Evolutionary conservation across 1,140 invertebrate genomes (phyloP), one percentile per base, ranked within the genome.

Genomic region (Orius insidiosus): DNA sequence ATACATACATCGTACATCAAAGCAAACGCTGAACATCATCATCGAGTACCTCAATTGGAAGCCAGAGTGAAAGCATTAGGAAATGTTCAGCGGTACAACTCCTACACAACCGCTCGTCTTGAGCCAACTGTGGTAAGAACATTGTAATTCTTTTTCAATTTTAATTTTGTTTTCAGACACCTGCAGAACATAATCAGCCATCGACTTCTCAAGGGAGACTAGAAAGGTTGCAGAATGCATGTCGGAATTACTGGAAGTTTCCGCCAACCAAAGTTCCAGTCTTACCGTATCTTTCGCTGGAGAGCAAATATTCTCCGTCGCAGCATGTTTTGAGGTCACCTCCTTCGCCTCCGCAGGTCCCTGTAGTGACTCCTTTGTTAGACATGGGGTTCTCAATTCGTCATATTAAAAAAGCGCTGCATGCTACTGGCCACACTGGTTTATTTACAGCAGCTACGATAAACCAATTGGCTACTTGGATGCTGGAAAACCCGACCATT

Each of bases 381-480:
- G 73, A 76, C 58, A 76, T 77, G 75, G 75, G 75, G 42, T 78
- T 78, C 56, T 62, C 66, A 5, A 51, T 72, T 10, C 59, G 63
- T 39, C 74, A 75, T 48, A 73, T 77, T 47, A 62, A 69, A 45
- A 68, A 67, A 54, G 75, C 75, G 5, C 63, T 76, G 32, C 52
- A 58, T 42, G 70, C 72, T 41, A 70, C 68, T 47, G 69, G 70
- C 63, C 62, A 64, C 44, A 63, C 63, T 35, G 68, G 67, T 8
- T 72, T 75, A 50, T 57, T 74, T 5, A 66, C 66, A 39, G 68
- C 68, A 4, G 62, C 68, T 19, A 63, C 64, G 15, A 67, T 76
- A 8, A 75, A 74, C 56, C 66, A 66, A 50, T 57, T 78, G 30
- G 74, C 72, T n/a, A 73, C 67, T 1, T 78, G 75, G 75, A 76